phyloP scores from a whole-genome alignment of 2,888 invertebrate genomes.

The Lapara coniferarum region DNA sequence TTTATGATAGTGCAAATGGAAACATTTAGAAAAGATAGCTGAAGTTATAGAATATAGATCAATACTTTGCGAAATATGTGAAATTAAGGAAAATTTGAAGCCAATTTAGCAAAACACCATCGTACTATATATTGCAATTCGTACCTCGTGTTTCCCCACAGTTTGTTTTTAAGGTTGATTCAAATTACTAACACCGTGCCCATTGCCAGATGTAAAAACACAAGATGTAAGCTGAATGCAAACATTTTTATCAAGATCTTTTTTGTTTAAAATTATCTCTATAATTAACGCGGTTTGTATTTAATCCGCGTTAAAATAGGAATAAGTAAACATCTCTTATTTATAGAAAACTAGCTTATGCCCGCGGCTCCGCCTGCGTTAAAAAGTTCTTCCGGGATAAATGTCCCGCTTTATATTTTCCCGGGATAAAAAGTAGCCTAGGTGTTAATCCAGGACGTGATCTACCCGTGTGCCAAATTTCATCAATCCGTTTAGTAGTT shows the following conservation, averaged over 20 bases:
- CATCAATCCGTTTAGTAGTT: too few relatives aligned
- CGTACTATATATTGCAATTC: not conserved
- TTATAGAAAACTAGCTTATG: too few relatives aligned
- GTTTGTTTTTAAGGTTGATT: not conserved
- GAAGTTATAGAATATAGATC: not conserved
- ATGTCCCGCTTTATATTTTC: too few relatives aligned
- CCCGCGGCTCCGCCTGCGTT: too few relatives aligned
- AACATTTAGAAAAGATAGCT: not conserved
- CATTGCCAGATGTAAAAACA: not conserved
- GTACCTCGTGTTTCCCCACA: not conserved
- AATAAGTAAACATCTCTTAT: not conserved
- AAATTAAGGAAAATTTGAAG: not conserved
- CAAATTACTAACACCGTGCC: not conserved
- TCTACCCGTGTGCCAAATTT: too few relatives aligned
- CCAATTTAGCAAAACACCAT: not conserved
- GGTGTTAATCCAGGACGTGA: too few relatives aligned
- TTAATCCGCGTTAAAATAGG: not conserved
- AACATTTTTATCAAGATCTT: slow-evolving; percentile 13
- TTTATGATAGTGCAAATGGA: not conserved
- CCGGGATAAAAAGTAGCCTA: too few relatives aligned
- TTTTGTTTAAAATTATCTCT: not conserved
- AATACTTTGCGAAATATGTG: not conserved
- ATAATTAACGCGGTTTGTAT: not conserved
- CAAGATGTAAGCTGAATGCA: not conserved
- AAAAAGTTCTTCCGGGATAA: too few relatives aligned